Base-by-base conservation (phyloP, 2,113 vertebrate genomes). In the Neodontobutis hainanensis region DNA sequence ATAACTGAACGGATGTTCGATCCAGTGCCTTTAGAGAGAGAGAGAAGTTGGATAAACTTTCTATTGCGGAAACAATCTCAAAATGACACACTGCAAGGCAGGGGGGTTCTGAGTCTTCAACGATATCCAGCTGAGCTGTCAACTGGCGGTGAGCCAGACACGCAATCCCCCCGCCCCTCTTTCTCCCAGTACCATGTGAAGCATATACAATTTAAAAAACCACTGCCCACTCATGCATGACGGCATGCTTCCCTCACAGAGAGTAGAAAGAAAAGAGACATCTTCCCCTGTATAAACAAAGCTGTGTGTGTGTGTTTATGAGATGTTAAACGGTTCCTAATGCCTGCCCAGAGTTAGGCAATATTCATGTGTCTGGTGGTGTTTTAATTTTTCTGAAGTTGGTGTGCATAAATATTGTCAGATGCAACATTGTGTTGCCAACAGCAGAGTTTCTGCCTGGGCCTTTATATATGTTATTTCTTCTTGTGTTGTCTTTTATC, bases 31-130 rank as follows among this genome's bases (percentile, higher is more conserved):
- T 82, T 74, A 83, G 92, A 80, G 92, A 92, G 90, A 27, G 19
- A 91, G 92, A 94, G 92, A 93, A 94, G 94, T 94, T 96, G 95
- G 97, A 95, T 96, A 95, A 96, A 96, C 95, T 95, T 95, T 95
- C 90, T 95, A 92, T 92, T 93, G 92, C 88, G 88, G 93, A 95
- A 96, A 93, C 92, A 93, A 94, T 95, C 94, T 91, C 90, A 86
- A 94, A 95, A 93, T 96, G 95, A 95, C 94, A 94, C 83, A 58
- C 93, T 93, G 87, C 90, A 88, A 93, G 92, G 91, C 87, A 80
- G 85, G 70, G 80, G 64, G 77, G 92, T 87, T 92, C 83, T 91
- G 90, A 91, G 91, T 95, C 91, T 94, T 93, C 93, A 94, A 89
- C 91, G 93, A 94, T 93, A 92, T 94, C 95, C 95, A 95, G 93